Conservation (phyloP, 2,888 invertebrate genomes). For the Xestia c-nigrum region DNA sequence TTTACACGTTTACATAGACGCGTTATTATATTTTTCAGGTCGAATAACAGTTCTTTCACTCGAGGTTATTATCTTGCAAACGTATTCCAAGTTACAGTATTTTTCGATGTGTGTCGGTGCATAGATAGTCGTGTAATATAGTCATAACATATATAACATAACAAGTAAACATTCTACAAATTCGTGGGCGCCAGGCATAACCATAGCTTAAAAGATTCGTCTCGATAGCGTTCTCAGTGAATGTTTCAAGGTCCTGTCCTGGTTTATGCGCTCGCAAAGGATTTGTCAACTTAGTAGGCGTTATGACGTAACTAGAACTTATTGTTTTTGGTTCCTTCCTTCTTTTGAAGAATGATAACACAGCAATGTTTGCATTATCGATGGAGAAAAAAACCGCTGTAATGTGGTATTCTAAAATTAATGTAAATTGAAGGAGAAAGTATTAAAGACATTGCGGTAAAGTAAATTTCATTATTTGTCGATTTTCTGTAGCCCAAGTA, state of each 20-base stretch:
- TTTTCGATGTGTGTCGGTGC: slow-evolving; percentile 29
- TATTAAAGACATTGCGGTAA: slow-evolving; percentile 27
- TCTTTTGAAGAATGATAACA: slow-evolving; percentile 35
- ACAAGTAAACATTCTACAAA: slow-evolving; percentile 66
- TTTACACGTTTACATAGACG: slow-evolving; percentile 60
- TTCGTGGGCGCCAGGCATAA: slow-evolving; percentile 83
- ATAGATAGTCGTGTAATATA: slow-evolving; percentile 28
- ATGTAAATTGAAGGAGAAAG: slow-evolving; percentile 46
- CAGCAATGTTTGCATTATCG: slow-evolving; percentile 2
- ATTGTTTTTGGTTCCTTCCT: slow-evolving; percentile 70
- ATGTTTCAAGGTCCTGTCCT: slow-evolving; percentile 90
- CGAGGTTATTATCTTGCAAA: slow-evolving; percentile 56
- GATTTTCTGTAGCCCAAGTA: neutral
- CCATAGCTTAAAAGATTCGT: slow-evolving; percentile 85
- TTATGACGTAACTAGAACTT: slow-evolving; percentile 83
- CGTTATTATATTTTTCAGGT: slow-evolving; percentile 64
- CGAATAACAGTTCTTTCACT: slow-evolving; percentile 66
- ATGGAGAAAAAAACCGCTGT: neutral
- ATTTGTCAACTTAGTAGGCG: slow-evolving; percentile 88
- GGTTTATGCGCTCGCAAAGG: slow-evolving; percentile 86
- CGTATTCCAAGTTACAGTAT: slow-evolving; percentile 20
- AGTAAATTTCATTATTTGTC: slow-evolving; percentile 23
- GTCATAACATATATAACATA: slow-evolving; percentile 37
- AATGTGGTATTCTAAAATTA: slow-evolving; percentile 9
- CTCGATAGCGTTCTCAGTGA: slow-evolving; percentile 87